phyloP scores from a whole-genome alignment of 2,888 invertebrate genomes.

The Lasioglossum malachurum region DNA sequence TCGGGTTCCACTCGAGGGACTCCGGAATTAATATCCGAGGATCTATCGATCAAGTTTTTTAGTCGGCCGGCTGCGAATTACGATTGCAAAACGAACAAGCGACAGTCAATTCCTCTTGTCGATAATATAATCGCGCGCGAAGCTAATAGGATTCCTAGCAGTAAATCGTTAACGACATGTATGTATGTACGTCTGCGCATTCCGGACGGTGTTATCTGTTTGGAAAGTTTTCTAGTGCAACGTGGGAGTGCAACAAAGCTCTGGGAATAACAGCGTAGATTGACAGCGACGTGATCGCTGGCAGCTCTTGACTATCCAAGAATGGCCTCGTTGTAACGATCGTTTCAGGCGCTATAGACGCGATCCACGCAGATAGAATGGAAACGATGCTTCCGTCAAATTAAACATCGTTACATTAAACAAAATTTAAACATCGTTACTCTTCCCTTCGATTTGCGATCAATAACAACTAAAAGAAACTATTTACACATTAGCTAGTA shows the following conservation, averaged over 20 bases:
- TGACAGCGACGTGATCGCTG: not conserved
- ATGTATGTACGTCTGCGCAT: not conserved
- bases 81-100: not conserved
- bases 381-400: no score
- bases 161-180: not conserved
- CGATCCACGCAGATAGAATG: not conserved
- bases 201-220: not conserved
- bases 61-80: not conserved
- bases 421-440: no score
- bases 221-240: not conserved
- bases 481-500: no score
- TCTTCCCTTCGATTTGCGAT: no score
- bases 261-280: not conserved
- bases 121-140: not conserved
- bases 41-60: not conserved
- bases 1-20: not conserved
- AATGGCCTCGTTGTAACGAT: not conserved
- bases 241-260: not conserved
- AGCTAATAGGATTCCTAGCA: not conserved
- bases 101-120: not conserved
- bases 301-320: not conserved
- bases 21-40: not conserved
- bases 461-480: no score
- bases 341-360: not conserved
- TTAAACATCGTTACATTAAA: not conserved